Percentiles rank a stretch among this genome's conserved stretches.
Evolutionary conservation across 30 jellyfish, hydroid and myxozoan species (phyloP).

Genomic region (Turritopsis dohrnii): DNA sequence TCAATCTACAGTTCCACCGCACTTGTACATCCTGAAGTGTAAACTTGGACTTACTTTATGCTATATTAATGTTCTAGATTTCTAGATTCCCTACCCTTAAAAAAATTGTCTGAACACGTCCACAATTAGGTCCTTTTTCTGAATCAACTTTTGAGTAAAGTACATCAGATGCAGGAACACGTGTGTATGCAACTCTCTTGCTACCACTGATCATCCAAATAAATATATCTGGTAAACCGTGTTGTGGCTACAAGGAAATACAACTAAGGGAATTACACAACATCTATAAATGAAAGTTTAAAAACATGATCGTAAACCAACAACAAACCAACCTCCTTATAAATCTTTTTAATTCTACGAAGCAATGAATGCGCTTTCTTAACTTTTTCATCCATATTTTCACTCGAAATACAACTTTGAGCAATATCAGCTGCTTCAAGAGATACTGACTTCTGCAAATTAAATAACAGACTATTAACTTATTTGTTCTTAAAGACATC

Average conservation of each 20-base stretch:
- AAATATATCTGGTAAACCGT: constrained; percentile 87
- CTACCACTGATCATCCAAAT: constrained; percentile 94
- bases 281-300: background rate
- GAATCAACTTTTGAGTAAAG: constrained; percentile 81
- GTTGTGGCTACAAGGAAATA: constrained; percentile 77
- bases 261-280: background rate
- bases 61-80: background rate
- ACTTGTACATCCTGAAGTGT: too few species aligned
- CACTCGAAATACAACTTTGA: constrained; percentile 21
- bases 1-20: too few species aligned
- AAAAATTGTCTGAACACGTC: constrained; percentile 94
- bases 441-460: constrained; percentile 51
- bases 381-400: constrained; percentile 32
- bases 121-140: constrained; percentile 77
- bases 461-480: background rate
- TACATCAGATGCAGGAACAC: constrained; percentile 82
- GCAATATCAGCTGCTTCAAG: constrained; percentile 40
- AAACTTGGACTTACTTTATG: too few species aligned
- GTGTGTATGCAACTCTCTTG: constrained; percentile 87
- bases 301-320: background rate
- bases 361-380: constrained; percentile 41
- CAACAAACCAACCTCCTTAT: constrained; percentile 52
- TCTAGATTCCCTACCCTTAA: constrained; percentile 40
- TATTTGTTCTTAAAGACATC: background rate
- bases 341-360: constrained; percentile 34